A percentile compares a stretch with the other conserved stretches of the same genome.
phyloP scores from a whole-genome alignment of 2,888 invertebrate species.

The Fragum fragum region DNA sequence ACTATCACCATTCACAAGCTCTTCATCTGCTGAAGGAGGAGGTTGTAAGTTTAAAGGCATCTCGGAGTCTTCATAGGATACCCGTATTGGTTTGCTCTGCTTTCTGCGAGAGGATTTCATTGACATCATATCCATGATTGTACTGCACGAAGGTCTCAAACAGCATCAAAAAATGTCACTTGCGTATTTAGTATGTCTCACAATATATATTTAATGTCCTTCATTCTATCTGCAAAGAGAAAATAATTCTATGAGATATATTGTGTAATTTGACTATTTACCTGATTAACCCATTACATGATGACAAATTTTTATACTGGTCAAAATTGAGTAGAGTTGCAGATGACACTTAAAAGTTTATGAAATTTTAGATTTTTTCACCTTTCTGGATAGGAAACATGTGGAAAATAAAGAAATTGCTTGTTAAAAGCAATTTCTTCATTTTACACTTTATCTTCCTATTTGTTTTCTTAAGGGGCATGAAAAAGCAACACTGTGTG shows the following conservation, averaged over 20 bases:
- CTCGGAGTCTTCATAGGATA: conserved; percentile 72
- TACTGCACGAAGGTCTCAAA: background rate
- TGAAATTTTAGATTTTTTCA: no score
- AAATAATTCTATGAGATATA: background rate
- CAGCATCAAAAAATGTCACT: background rate
- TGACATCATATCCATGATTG: conserved; percentile 70
- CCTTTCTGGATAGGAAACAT: no score
- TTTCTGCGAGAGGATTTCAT: conserved; percentile 83
- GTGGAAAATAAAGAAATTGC: no score
- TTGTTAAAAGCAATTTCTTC: no score
- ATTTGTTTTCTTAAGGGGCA: background rate
- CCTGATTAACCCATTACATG: background rate
- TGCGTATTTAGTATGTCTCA: background rate
- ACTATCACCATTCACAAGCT: conserved; percentile 64
- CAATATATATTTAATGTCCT: background rate
- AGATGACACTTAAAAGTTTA: no score
- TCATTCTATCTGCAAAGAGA: conserved; percentile 8
- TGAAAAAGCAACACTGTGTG: background rate
- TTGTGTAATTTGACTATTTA: no score
- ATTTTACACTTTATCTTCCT: no score
- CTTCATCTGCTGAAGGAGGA: conserved; percentile 55
- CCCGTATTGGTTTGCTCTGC: conserved; percentile 83
- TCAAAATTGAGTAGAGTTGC: no score
- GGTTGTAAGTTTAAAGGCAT: conserved; percentile 53
- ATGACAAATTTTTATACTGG: no score